Percentiles rank a stretch among this genome's conserved stretches.
These are phyloP conservation scores for Drosophila multiciliata DNA, from an alignment of 2,888 invertebrate genomes.

Conservation along the genomic window DNA sequence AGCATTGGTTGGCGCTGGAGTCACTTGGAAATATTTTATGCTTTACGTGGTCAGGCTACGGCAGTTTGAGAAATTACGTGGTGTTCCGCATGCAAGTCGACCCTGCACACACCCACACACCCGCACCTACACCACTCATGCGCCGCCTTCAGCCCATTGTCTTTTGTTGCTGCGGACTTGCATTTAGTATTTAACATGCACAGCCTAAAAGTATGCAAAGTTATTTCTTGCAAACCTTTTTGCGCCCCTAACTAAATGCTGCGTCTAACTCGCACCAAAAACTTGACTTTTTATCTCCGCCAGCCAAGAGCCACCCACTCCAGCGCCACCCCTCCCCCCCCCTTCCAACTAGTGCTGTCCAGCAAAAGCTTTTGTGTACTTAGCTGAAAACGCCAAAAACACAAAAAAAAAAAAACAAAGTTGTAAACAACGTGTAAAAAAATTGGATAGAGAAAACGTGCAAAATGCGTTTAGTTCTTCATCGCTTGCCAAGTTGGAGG, in stretches of 20 bases:
- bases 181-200: slow-evolving; percentile 75
- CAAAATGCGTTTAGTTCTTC: slow-evolving; percentile 74
- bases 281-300: slow-evolving; percentile 74
- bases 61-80: slow-evolving; percentile 81
- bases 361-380: slow-evolving; percentile 73
- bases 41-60: slow-evolving; percentile 78
- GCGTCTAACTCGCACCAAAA: slow-evolving; percentile 63
- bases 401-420: slow-evolving; percentile 22
- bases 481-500: slow-evolving; percentile 52
- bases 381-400: slow-evolving; percentile 65
- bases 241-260: slow-evolving; percentile 64
- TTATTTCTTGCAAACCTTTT: slow-evolving; percentile 72
- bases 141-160: slow-evolving; percentile 43
- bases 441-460: slow-evolving; percentile 73
- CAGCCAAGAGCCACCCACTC: slow-evolving; percentile 9
- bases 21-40: slow-evolving; percentile 75
- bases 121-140: background rate
- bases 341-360: slow-evolving; percentile 33
- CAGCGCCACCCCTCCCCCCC: background rate
- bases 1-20: slow-evolving; percentile 29
- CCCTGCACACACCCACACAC: slow-evolving; percentile 1
- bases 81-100: slow-evolving; percentile 50
- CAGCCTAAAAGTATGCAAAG: slow-evolving; percentile 78
- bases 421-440: slow-evolving; percentile 80
- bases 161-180: slow-evolving; percentile 55